Base-by-base conservation (phyloP, 2,113 vertebrate genomes). In the Tilapia sparmanii region DNA sequence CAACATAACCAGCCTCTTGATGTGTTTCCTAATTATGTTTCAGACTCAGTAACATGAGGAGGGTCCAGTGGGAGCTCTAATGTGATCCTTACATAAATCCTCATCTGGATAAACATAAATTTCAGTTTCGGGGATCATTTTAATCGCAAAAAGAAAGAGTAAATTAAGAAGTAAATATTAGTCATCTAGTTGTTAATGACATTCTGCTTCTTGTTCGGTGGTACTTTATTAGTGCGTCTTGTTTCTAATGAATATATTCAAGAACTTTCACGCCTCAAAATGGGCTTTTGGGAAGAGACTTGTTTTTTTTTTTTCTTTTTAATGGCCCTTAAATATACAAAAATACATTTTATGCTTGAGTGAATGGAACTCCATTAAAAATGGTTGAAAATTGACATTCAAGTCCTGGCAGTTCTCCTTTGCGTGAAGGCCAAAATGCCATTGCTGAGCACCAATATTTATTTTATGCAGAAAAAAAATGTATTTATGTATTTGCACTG, bases 71-170 rank as follows among this genome's bases (percentile, higher is more conserved):
- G 6, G 61, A 66, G 18, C 18, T 66, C 18, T 66, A 38, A 66
- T n/a, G 18, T 66, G 33, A 8, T 12, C 18, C 6, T 19, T 35
- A 35, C 18, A 66, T 38, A 66, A 66, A 66, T 66, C 18, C 18
- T 38, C 31, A 38, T 38, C 10, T 66, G 31, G 33, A 66, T 35
- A 66, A 38, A 66, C 18, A 66, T n/a, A n/a, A 13, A n/a, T 66
- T 66, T n/a, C 33, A 38, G 19, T 66, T 38, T n/a, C 10, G 6
- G 33, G 19, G 33, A 66, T 66, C 10, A 66, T n/a, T 66, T 66
- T 66, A 66, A 38, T 33, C 1, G 0, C 0, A 31, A 31, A 31
- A 26, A 55, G 11, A 55, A 1, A 57, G n/a, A 1, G 54, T 15
- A 57, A 26, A 26, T 26, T 57, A 15, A 26, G 22, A 57, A 61